Percentiles rank a stretch among this genome's conserved stretches.
Evolutionary conservation across 35 echinoderm and acorn worm genomes (phyloP).

Genomic region (Anneissia japonica): DNA sequence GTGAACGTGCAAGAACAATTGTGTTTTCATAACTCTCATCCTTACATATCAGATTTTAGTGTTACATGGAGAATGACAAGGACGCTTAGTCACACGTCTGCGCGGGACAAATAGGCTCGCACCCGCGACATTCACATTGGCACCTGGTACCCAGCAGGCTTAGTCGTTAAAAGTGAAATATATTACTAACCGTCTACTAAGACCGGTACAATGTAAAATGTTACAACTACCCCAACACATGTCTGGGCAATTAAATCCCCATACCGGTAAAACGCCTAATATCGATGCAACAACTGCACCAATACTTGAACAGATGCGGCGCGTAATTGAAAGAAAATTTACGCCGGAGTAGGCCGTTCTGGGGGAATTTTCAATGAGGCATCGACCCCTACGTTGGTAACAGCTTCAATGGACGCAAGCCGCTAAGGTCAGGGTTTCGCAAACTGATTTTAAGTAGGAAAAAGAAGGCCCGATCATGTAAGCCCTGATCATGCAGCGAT

Average conservation of each 20-base stretch:
- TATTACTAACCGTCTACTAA: background rate
- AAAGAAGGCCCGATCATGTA: background rate
- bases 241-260: background rate
- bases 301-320: background rate
- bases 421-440: background rate
- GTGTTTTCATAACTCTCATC: background rate
- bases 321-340: constrained; percentile 2
- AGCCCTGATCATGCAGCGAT: background rate
- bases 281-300: background rate
- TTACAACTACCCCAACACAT: background rate
- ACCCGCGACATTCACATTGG: background rate
- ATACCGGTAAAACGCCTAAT: background rate
- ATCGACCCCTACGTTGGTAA: background rate
- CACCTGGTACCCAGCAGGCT: background rate
- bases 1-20: background rate
- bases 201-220: background rate
- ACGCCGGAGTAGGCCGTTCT: background rate
- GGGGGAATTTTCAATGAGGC: background rate
- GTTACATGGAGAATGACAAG: background rate
- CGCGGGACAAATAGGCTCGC: background rate
- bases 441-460: background rate
- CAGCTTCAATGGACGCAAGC: background rate
- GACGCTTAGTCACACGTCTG: background rate
- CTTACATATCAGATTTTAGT: background rate
- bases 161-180: background rate